Percentiles rank a stretch among this genome's conserved stretches.
phyloP scores from a whole-genome alignment of 2,113 vertebrate species.

The Chrysochloris asiatica region DNA sequence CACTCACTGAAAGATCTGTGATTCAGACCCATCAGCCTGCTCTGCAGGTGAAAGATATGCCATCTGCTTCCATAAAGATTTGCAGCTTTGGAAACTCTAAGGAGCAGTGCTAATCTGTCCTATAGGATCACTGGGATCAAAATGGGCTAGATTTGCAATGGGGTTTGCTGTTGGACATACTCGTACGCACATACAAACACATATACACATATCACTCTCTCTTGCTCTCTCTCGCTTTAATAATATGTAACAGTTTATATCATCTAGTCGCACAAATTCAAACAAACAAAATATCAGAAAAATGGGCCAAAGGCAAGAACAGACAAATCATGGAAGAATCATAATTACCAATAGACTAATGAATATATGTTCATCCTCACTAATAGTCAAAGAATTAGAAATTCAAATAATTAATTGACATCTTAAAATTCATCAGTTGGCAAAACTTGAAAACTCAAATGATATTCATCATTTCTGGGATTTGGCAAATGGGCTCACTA shows the following conservation, averaged over 20 bases:
- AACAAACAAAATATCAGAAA: conserved; percentile 29
- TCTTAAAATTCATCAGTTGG: conserved; percentile 14
- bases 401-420: conserved; percentile 11
- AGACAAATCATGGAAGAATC: neutral
- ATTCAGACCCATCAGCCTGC: too few species aligned
- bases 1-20: too few species aligned
- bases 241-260: conserved; percentile 32
- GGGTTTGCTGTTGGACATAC: neutral
- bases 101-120: too few species aligned
- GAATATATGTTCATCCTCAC: too few species aligned
- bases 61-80: too few species aligned
- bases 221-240: neutral
- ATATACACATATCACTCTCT: neutral
- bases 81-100: too few species aligned
- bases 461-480: neutral
- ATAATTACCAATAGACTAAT: neutral
- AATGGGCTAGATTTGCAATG: too few species aligned
- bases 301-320: conserved; percentile 15
- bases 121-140: too few species aligned
- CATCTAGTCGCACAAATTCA: conserved; percentile 29
- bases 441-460: conserved; percentile 49
- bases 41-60: too few species aligned
- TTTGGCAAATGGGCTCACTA: neutral
- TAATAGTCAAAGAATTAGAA: conserved; percentile 44
- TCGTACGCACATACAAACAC: neutral